Evolutionary conservation across 2,888 invertebrate genomes (phyloP).

Genomic region (Apamea epomidion): DNA sequence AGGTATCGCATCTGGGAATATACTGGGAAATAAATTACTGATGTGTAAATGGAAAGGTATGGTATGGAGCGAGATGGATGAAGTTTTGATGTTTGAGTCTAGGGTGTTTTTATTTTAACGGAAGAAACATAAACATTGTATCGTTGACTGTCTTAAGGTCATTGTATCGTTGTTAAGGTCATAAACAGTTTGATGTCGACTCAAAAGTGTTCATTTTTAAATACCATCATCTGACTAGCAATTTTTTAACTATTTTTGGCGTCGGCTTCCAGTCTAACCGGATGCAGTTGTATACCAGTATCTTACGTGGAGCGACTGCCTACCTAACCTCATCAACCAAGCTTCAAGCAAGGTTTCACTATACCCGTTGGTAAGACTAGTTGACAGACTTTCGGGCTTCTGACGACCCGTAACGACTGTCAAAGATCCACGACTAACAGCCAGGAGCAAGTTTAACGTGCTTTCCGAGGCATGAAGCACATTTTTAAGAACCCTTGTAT

Average conservation of each 20-base stretch:
- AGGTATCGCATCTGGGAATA: slow-evolving; percentile 38
- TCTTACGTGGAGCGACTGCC: neutral
- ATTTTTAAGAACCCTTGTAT: too few relatives aligned
- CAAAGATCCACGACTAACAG: too few relatives aligned
- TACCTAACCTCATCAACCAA: neutral
- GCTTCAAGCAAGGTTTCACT: neutral
- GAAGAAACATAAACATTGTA: too few relatives aligned
- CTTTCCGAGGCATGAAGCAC: neutral
- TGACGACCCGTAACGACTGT: too few relatives aligned
- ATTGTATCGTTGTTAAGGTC: too few relatives aligned
- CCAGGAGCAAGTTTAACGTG: neutral
- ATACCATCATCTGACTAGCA: neutral
- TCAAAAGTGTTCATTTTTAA: neutral
- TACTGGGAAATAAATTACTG: slow-evolving; percentile 54
- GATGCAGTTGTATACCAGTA: too few relatives aligned
- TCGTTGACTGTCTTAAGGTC: neutral
- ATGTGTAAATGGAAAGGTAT: slow-evolving; percentile 22
- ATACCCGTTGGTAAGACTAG: too few relatives aligned
- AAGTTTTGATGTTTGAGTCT: neutral
- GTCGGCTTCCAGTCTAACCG: too few relatives aligned
- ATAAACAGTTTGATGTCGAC: neutral
- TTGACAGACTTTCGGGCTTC: too few relatives aligned
- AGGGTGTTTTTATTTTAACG: neutral
- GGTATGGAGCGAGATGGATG: slow-evolving; percentile 3
- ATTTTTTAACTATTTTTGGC: too few relatives aligned